A percentile compares a stretch with the other conserved stretches of the same genome.
These are phyloP conservation scores for Hozukius guyotensis DNA, from an alignment of 2,797 vertebrate species.

Conservation along the genomic window DNA sequence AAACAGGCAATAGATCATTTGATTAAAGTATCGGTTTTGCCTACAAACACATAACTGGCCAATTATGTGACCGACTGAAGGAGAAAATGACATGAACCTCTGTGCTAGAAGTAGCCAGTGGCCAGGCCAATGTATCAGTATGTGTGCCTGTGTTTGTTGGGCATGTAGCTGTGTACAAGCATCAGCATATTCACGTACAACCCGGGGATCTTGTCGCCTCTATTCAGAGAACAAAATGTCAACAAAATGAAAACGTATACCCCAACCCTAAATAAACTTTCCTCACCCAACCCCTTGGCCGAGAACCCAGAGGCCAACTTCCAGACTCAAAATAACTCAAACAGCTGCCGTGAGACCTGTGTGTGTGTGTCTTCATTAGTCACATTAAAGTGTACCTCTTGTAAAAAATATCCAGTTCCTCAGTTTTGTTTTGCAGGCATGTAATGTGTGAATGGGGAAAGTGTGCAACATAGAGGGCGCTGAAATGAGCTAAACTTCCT, in stretches of 20 bases:
- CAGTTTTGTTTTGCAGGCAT: neutral
- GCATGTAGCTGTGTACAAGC: neutral
- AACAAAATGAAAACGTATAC: constrained; percentile 68
- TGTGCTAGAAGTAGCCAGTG: neutral
- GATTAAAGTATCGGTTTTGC: constrained; percentile 30
- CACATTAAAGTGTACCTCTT: neutral
- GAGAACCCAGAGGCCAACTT: constrained; percentile 39
- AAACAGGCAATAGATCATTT: constrained; percentile 43
- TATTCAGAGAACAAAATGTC: constrained; percentile 53
- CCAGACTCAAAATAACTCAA: constrained; percentile 60
- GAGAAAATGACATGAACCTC: neutral
- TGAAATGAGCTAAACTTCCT: neutral
- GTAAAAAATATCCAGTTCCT: neutral
- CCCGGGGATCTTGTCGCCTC: neutral
- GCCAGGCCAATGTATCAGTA: neutral
- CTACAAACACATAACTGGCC: neutral
- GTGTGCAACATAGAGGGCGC: neutral
- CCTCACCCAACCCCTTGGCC: constrained; percentile 8
- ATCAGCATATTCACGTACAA: neutral
- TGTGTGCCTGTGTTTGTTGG: constrained; percentile 2
- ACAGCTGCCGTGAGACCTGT: constrained; percentile 53
- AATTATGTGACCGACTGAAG: constrained; percentile 7
- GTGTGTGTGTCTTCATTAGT: neutral
- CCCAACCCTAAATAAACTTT: constrained; percentile 35
- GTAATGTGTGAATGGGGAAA: neutral